phyloP scores from a whole-genome alignment of 2,797 vertebrate species.

The Columba guinea region DNA sequence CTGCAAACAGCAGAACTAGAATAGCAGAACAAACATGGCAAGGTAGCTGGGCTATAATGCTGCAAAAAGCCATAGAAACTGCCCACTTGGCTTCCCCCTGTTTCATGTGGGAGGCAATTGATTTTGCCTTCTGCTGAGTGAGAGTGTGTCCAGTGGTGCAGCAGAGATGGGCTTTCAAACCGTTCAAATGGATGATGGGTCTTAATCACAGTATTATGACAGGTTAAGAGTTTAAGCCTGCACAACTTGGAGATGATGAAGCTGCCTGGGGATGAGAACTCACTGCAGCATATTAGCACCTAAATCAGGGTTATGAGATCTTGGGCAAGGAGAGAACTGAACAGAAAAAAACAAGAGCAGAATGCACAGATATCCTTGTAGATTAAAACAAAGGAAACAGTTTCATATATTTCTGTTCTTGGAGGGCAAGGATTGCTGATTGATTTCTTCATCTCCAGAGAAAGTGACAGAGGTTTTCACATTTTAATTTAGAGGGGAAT shows the following conservation, averaged over 20 bases:
- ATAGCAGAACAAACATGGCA: not conserved
- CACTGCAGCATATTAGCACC: conserved; percentile 14
- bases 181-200: conserved; percentile 23
- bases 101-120: conserved; percentile 31
- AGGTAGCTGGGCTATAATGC: not conserved
- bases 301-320: conserved; percentile 45
- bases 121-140: not conserved
- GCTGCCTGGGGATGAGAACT: conserved; percentile 32
- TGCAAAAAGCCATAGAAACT: not conserved
- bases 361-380: not conserved
- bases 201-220: conserved; percentile 48
- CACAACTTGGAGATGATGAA: conserved; percentile 33
- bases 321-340: not conserved
- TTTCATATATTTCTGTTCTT: not conserved
- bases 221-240: conserved; percentile 49
- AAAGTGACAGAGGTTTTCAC: not conserved
- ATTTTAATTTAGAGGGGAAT: not conserved
- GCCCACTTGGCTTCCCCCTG: not conserved
- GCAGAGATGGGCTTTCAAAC: not conserved
- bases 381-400: not conserved
- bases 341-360: not conserved
- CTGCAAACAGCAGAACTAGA: not conserved
- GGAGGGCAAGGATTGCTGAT: not conserved
- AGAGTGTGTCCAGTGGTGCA: not conserved
- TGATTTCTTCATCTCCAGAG: conserved; percentile 21